phyloP scores from a whole-genome alignment of 2,113 vertebrate genomes.

The Hydropotes inermis region DNA sequence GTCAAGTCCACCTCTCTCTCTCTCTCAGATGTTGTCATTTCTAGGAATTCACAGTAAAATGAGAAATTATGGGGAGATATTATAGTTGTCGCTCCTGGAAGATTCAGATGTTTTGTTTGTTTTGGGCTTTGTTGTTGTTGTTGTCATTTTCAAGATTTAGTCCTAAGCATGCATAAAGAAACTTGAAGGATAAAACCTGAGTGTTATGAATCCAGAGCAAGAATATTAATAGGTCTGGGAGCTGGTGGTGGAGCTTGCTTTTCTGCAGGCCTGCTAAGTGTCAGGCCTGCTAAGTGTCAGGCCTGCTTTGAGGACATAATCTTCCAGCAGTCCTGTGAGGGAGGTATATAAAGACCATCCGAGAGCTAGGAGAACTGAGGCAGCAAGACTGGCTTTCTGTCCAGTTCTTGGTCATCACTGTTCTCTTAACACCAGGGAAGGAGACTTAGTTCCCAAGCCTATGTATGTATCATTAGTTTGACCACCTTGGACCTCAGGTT shows the following conservation, averaged over 20 bases:
- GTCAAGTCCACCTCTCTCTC: accelerated
- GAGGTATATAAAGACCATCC: not conserved
- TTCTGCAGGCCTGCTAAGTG: not conserved
- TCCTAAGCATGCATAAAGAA: not conserved
- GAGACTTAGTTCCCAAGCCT: not conserved
- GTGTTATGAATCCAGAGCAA: not conserved
- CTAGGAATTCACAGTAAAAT: constrained; percentile 74
- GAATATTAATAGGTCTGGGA: not conserved
- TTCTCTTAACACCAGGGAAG: not conserved
- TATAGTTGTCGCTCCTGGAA: not conserved
- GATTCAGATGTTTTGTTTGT: not conserved
- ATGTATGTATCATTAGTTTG: not conserved
- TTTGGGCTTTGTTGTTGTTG: not conserved
- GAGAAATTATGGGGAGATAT: constrained; percentile 62
- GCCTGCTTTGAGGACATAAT: not conserved
- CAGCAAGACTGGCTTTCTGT: not conserved
- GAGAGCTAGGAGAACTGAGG: not conserved
- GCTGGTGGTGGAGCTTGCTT: not conserved
- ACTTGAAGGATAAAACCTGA: not conserved
- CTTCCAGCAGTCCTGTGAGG: not conserved
- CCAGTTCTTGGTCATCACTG: accelerated
- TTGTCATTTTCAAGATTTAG: not conserved
- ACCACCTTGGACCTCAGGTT: not conserved
- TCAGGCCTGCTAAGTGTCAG: not conserved
- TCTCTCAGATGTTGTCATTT: constrained; percentile 61